Evolutionary conservation across 2,113 vertebrate species (phyloP).

Genomic region (Sapajus apella): DNA sequence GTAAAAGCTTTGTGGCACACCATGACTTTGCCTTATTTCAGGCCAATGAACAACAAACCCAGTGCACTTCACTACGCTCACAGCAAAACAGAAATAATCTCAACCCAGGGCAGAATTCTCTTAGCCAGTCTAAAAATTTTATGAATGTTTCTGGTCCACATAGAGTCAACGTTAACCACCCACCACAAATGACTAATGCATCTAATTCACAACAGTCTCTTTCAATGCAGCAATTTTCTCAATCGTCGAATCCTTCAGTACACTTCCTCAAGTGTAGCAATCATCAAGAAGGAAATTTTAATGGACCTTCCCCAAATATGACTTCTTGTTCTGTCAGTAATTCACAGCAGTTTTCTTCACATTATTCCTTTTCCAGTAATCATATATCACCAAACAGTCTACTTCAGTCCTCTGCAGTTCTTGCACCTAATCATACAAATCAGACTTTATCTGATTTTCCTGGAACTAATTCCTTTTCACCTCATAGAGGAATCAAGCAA

Average conservation of each 20-base stretch:
- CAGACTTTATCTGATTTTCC: conserved; percentile 89
- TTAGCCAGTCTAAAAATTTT: conserved; percentile 89
- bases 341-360: conserved; percentile 88
- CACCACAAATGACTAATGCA: conserved; percentile 83
- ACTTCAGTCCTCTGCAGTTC: conserved; percentile 86
- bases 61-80: conserved; percentile 83
- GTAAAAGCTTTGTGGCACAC: conserved; percentile 90
- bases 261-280: conserved; percentile 86
- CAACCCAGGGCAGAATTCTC: conserved; percentile 85
- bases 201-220: conserved; percentile 86
- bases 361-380: conserved; percentile 92
- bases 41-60: conserved; percentile 88
- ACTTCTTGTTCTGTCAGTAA: conserved; percentile 90
- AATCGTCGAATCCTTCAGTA: conserved; percentile 85
- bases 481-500: conserved; percentile 88
- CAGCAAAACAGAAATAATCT: conserved; percentile 86
- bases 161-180: conserved; percentile 86
- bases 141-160: conserved; percentile 86
- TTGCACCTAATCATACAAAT: conserved; percentile 85
- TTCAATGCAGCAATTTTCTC: conserved; percentile 88
- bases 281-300: conserved; percentile 87
- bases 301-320: conserved; percentile 88
- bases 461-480: conserved; percentile 90
- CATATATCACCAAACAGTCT: conserved; percentile 88
- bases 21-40: conserved; percentile 94